Base-by-base conservation (phyloP, 2,797 vertebrate species). In the Hyperoplus lanceolatus region DNA sequence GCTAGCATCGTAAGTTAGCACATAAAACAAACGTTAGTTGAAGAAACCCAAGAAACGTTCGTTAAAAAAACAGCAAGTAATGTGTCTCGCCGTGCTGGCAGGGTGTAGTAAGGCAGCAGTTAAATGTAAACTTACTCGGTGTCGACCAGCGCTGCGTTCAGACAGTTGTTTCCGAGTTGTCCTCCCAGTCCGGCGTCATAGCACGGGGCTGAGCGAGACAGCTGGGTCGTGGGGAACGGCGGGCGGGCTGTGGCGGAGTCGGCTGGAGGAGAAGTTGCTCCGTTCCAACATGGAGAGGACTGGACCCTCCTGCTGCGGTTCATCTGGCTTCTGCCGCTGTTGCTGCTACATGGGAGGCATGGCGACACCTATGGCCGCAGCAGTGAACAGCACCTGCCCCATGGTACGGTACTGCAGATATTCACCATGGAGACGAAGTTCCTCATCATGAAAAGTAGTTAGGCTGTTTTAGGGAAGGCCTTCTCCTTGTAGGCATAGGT, bases 221-320 rank as follows among this genome's bases (percentile, higher is more conserved):
- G 74, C 71, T 49, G 77, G 76, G 61, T 8, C 0, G 29, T 1
- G 64, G 45, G 70, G 73, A 51, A 12, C 45, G 61, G 70, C 64
- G 13, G 61, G 45, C 51, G 67, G 78, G 60, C 62, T 57, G 77
- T 55, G 64, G 70, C 61, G 65, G 71, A 72, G 78, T 68, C 79
- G 73, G 84, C 70, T 67, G 79, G 58, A 66, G 84, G 75, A 90
- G 83, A 92, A 93, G 83, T 90, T 89, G 85, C 70, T 83, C 76
- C 21, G 82, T 84, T 83, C 83, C 88, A 93, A 94, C 86, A 92
- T 91, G 91, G 89, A 83, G 67, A 2, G 55, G 70, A 73, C 74
- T 77, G 77, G 77, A 74, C 82, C 72, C 82, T 87, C 80, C 83
- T 77, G 80, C 79, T 70, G 50, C 75, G 70, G 64, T 77, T 65